These are phyloP conservation scores for Hyppa rectilinea DNA, from an alignment of 2,888 invertebrate species.

Conservation along the genomic window DNA sequence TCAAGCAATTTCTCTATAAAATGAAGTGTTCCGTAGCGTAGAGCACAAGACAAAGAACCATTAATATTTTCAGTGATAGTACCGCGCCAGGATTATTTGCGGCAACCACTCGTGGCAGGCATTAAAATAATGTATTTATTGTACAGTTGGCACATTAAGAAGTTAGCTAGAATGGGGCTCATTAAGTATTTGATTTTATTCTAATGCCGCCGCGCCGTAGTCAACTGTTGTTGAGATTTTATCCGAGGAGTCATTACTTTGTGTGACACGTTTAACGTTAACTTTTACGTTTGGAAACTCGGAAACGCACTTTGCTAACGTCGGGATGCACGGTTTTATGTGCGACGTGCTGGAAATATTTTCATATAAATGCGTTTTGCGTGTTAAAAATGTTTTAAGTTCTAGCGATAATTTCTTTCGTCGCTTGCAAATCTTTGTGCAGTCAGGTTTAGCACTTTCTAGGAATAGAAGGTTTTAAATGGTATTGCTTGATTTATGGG, in stretches of 20 bases:
- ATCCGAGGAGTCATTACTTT: slow-evolving; percentile 62
- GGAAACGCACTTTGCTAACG: slow-evolving; percentile 55
- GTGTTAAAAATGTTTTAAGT: slow-evolving; percentile 56
- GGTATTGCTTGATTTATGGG: slow-evolving; percentile 35
- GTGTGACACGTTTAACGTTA: slow-evolving; percentile 28
- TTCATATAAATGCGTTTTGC: slow-evolving; percentile 54
- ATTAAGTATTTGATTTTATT: slow-evolving; percentile 77
- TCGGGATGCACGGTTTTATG: slow-evolving; percentile 51
- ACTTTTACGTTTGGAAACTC: slow-evolving; percentile 56
- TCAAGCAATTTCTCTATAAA: slow-evolving; percentile 48
- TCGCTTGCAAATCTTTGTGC: slow-evolving; percentile 33
- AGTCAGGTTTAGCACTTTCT: slow-evolving; percentile 39
- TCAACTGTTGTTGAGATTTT: slow-evolving; percentile 64
- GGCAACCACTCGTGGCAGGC: slow-evolving; percentile 37
- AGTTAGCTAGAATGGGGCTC: slow-evolving; percentile 67
- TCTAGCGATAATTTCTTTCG: slow-evolving; percentile 38
- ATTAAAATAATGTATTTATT: slow-evolving; percentile 67
- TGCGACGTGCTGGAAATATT: slow-evolving; percentile 41
- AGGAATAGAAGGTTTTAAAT: slow-evolving; percentile 41
- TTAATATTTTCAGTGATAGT: slow-evolving; percentile 64
- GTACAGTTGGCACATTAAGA: slow-evolving; percentile 67
- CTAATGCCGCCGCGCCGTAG: slow-evolving; percentile 68
- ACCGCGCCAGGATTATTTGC: slow-evolving; percentile 59
- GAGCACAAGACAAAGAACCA: slow-evolving; percentile 64
- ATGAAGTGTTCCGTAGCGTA: slow-evolving; percentile 38